Percentiles rank a stretch among this genome's conserved stretches.
Conservation (phyloP, 2,113 vertebrate species). For the Clupea harengus region DNA sequence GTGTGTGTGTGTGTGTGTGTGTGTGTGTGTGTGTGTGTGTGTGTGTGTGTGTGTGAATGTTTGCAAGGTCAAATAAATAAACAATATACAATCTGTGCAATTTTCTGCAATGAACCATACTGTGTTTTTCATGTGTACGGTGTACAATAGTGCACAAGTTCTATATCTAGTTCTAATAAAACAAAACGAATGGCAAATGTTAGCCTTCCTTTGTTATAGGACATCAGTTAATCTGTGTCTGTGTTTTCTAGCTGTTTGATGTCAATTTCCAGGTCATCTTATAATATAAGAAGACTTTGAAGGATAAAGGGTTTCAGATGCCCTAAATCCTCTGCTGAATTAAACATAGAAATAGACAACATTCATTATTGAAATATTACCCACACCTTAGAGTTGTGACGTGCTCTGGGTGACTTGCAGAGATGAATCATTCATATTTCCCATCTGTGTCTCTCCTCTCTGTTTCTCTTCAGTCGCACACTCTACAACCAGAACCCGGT, state of each 20-base stretch:
- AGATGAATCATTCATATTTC: slow-evolving; percentile 63
- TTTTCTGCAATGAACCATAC: background rate
- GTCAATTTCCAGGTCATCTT: background rate
- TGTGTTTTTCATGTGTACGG: background rate
- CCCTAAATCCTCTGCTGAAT: slow-evolving; percentile 17
- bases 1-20: slow-evolving; percentile 28
- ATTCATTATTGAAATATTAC: slow-evolving; percentile 51
- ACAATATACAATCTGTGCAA: background rate
- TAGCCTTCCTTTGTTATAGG: background rate
- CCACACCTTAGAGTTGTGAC: slow-evolving; percentile 47
- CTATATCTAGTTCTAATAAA: background rate
- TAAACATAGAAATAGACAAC: slow-evolving; percentile 27
- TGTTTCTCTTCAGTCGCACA: background rate
- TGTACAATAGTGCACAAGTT: background rate
- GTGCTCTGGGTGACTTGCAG: slow-evolving; percentile 48
- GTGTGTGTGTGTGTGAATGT: slow-evolving; percentile 20
- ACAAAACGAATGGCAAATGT: background rate
- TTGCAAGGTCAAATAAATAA: background rate
- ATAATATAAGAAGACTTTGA: background rate
- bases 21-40: slow-evolving; percentile 23
- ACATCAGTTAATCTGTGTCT: background rate
- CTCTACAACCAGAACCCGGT: background rate
- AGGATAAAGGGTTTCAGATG: slow-evolving; percentile 1
- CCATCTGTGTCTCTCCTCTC: slow-evolving; percentile 55
- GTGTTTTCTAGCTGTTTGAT: background rate